Evolutionary conservation across 2,888 invertebrate species (phyloP), one percentile per base, ranked within the genome.

Genomic region (Quadriops clusia): DNA sequence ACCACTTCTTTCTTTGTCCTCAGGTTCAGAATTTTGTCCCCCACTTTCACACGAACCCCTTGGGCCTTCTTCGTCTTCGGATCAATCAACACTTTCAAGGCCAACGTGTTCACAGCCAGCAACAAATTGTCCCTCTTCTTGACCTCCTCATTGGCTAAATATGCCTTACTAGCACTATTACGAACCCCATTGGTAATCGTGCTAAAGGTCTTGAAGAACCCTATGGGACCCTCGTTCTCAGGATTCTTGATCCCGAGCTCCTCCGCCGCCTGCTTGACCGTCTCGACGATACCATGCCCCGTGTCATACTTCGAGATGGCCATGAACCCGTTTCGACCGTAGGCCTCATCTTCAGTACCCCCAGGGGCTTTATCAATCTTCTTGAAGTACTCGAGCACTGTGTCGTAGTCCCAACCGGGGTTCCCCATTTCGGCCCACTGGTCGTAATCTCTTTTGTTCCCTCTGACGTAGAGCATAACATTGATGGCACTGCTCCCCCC

Each of bases 401-500:
- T 51, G 2, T 63, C 51, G 46, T 61, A 69, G 23, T 59, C 62
- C 81, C 81, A 81, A 1, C 71, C 73, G 0, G 49, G 35, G 43
- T 74, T 77, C 0, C 79, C 77, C 17, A 36, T 24, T 1, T 49
- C 45, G 5, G 64, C 63, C 81, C 81, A 81, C 1, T 57, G 48
- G 44, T 81, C 71, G 45, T 68, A 81, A 49, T 81, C 80, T 3
- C 49, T 46, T 3, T 68, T 64, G 53, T 74, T 72, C 0, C 80
- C 80, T 3, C 72, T 60, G 0, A 74, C 50, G 47, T 79, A 74
- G 1, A 77, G 33, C 75, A 79, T 74, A 7, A 63, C 72, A 51
- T 80, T 80, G 3, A 76, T 63, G 1, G 63, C 60, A 8, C 74
- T 72, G 2, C 67, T 63, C 0, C 81, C 82, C 1, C 82, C 82